Evolutionary conservation across 2,113 vertebrate genomes (phyloP).

Genomic region (Pomatorhinus ruficollis): DNA sequence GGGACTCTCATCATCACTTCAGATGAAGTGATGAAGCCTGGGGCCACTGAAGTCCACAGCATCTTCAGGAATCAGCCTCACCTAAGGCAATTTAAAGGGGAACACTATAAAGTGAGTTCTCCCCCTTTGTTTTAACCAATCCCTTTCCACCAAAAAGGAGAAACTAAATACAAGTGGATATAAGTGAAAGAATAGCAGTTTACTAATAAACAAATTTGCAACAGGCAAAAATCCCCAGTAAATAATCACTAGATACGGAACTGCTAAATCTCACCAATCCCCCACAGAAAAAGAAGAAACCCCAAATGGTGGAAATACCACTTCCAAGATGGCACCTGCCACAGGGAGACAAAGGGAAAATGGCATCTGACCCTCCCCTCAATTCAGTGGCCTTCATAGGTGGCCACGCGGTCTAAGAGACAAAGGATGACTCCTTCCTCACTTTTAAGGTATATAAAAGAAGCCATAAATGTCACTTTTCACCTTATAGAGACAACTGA

Average conservation of each 20-base stretch:
- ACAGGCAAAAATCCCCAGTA: not conserved
- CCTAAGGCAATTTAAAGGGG: not conserved
- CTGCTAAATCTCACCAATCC: not conserved
- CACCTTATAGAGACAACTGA: conserved; percentile 53
- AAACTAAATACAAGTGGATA: not conserved
- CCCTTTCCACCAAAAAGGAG: not conserved
- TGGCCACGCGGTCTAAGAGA: not conserved
- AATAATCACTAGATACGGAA: not conserved
- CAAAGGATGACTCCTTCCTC: not conserved
- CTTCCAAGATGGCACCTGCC: not conserved
- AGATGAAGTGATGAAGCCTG: not conserved
- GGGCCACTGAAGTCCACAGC: not conserved
- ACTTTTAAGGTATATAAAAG: too few relatives aligned
- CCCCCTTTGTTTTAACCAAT: not conserved
- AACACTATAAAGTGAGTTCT: not conserved
- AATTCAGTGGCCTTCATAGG: accelerated
- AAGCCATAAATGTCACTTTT: too few relatives aligned
- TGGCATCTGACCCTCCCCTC: not conserved
- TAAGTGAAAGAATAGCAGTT: not conserved
- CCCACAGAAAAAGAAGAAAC: not conserved
- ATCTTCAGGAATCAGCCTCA: not conserved
- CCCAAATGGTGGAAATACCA: not conserved
- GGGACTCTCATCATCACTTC: not conserved
- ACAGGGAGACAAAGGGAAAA: not conserved
- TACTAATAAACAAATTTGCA: not conserved